phyloP scores from a whole-genome alignment of 1,140 invertebrate species.

The Nautilus pompilius region DNA sequence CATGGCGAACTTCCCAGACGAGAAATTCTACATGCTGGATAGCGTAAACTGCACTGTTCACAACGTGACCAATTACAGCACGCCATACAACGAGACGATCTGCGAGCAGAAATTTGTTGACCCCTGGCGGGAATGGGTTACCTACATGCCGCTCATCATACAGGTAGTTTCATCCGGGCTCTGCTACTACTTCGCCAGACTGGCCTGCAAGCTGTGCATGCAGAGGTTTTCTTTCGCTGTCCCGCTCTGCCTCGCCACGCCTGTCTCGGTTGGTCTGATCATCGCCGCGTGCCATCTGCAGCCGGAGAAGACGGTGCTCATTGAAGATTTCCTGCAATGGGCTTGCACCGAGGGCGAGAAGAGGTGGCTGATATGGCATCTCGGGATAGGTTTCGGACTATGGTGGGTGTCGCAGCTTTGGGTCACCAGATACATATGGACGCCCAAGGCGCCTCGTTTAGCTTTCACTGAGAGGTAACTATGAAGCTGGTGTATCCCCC shows the following conservation, averaged over 20 bases:
- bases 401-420: constrained; percentile 93
- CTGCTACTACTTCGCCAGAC: constrained; percentile 37
- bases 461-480: constrained; percentile 85
- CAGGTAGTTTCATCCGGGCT: constrained; percentile 29
- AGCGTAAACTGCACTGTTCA: constrained; percentile 15
- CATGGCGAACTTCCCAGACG: not conserved
- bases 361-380: constrained; percentile 32
- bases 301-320: constrained; percentile 17
- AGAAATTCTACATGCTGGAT: constrained; percentile 14
- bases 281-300: constrained; percentile 22
- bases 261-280: constrained; percentile 30
- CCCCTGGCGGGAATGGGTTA: constrained; percentile 20
- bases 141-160: constrained; percentile 28
- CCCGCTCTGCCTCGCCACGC: constrained; percentile 39
- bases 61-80: constrained; percentile 10
- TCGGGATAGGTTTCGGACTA: constrained; percentile 62
- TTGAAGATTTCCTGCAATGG: constrained; percentile 22
- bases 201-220: constrained; percentile 48
- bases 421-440: constrained; percentile 97
- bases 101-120: constrained; percentile 18
- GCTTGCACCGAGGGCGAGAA: constrained; percentile 17
- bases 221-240: constrained; percentile 40
- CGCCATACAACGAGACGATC: constrained; percentile 16
- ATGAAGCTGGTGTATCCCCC: not conserved
- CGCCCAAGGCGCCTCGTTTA: constrained; percentile 92